These are phyloP conservation scores for Pelochelys cantorii DNA, from an alignment of 2,797 vertebrate genomes.

Conservation along the genomic window DNA sequence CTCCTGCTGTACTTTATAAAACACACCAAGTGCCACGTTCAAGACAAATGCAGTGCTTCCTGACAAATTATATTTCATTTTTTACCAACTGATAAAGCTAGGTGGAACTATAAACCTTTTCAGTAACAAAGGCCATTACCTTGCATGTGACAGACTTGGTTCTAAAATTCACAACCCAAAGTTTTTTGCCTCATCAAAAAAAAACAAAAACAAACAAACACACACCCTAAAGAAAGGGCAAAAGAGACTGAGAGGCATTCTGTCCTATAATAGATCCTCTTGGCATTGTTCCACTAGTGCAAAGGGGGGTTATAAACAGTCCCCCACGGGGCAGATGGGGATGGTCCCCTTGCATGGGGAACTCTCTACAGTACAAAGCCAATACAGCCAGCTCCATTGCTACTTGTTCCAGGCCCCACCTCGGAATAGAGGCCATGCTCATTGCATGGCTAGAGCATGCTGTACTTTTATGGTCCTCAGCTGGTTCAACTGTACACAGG, in stretches of 20 bases:
- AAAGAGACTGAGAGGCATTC: not conserved
- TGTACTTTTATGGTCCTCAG: not conserved
- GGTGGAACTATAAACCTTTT: fast-evolving
- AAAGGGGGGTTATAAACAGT: not conserved
- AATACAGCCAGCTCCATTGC: not conserved
- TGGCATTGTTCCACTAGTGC: not conserved
- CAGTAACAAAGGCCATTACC: not conserved
- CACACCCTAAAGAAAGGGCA: not conserved
- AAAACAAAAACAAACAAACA: not conserved
- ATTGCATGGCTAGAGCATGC: fast-evolving
- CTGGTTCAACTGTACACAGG: not conserved
- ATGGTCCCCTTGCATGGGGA: not conserved
- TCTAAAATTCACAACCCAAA: not conserved
- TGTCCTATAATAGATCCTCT: not conserved
- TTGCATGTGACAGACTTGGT: not conserved
- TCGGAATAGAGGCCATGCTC: not conserved
- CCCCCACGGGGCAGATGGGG: not conserved
- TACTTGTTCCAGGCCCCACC: not conserved
- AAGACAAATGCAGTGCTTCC: not conserved
- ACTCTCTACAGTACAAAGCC: not conserved
- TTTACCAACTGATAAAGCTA: not conserved
- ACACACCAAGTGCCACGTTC: not conserved
- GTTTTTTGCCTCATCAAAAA: not conserved
- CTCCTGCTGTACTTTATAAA: not conserved
- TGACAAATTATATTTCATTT: not conserved